Percentiles rank a stretch among this genome's conserved stretches.
These are phyloP conservation scores for Coptotermes formosanus DNA, from an alignment of 1,140 invertebrate genomes.

Conservation along the genomic window DNA sequence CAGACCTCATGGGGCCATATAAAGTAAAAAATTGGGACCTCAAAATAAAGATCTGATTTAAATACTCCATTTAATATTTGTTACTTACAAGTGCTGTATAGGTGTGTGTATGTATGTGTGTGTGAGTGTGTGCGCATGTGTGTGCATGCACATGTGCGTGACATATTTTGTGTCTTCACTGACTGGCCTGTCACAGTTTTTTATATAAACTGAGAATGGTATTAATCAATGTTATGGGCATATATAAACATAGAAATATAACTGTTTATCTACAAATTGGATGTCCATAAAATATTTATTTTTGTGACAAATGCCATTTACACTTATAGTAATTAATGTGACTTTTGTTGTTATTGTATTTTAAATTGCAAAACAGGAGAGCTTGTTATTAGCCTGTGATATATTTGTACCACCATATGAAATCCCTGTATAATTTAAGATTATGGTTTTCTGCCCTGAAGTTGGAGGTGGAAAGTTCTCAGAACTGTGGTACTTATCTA, in stretches of 20 bases:
- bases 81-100: neutral
- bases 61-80: neutral
- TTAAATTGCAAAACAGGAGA: neutral
- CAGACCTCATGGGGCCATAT: no score
- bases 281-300: slow-evolving; percentile 18
- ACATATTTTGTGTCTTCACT: neutral
- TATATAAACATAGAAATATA: neutral
- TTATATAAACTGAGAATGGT: neutral
- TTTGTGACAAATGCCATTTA: slow-evolving; percentile 8
- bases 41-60: neutral
- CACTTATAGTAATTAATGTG: neutral
- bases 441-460: no score
- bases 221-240: neutral
- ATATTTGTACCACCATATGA: neutral
- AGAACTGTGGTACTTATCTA: no score
- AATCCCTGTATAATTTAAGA: neutral
- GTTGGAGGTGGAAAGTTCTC: no score
- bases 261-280: neutral
- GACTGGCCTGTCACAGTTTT: neutral
- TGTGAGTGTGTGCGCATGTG: no score
- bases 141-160: neutral
- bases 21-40: no score
- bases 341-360: neutral
- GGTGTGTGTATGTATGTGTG: neutral
- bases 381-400: neutral